Evolutionary conservation across 2,888 invertebrate species (phyloP), one percentile per base, ranked within the genome.

Genomic region (Desoria tigrina): DNA sequence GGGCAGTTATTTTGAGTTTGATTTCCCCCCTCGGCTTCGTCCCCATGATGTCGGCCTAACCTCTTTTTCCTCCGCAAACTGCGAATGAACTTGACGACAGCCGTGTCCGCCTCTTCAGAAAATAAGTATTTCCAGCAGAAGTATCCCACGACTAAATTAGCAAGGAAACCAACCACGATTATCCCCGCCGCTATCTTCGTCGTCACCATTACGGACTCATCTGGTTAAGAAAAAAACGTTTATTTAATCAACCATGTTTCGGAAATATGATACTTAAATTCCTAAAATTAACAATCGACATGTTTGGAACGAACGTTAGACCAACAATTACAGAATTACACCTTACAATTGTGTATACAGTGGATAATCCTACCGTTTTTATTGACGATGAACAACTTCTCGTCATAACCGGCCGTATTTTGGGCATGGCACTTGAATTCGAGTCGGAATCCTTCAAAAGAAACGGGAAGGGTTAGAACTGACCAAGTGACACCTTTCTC

Each of bases 121-220:
- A 54, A 61, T 24, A 61, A 26, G 4, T 54, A 28, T 32, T 55
- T 61, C 61, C 61, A 61, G 27, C 61, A 61, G 27, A 42, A 54
- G 24, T 37, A 61, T 23, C 51, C 24, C n/a, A 61, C 53, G 11
- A 61, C 39, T n/a, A 61, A 16, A 21, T 61, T 61, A n/a, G 27
- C 39, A 14, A 61, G 14, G 24, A 61, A 54, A 4, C 61, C 61
- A 6, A 61, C 6, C 2, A 61, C 14, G 14, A 61, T 54, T 23
- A 61, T 42, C n/a, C 27, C n/a, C 11, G 32, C 51, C 23, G 61
- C 61, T 16, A 61, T 55, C 53, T 61, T 61, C 4, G 54, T 42
- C 16, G 42, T 37, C n/a, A 61, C 26, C 11, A 42, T 21, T 6
- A 28, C 21, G 50, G 61, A 61, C n/a, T 61, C 61, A 53, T 61